Conservation (phyloP, 2,888 invertebrate genomes). For the Agrotis ipsilon region DNA sequence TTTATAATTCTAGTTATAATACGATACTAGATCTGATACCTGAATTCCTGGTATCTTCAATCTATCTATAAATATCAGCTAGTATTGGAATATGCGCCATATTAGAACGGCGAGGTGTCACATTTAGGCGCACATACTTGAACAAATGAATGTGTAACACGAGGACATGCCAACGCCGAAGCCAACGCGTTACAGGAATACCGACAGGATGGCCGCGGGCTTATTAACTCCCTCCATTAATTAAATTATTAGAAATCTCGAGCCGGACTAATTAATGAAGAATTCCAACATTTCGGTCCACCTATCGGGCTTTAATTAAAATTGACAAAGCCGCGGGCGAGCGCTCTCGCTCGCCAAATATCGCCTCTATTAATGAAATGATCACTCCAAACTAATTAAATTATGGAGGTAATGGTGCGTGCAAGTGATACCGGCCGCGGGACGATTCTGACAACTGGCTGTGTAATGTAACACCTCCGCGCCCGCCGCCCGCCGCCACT, state of each 20-base stretch:
- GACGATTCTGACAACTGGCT: slow-evolving; percentile 63
- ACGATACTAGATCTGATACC: slow-evolving; percentile 10
- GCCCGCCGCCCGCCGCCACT: slow-evolving; percentile 30
- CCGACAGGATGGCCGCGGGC: slow-evolving; percentile 79
- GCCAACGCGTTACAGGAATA: slow-evolving; percentile 82
- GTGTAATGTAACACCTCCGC: slow-evolving; percentile 62
- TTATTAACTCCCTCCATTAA: slow-evolving; percentile 89
- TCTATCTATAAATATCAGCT: slow-evolving; percentile 21
- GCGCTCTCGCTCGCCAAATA: slow-evolving; percentile 87
- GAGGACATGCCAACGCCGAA: slow-evolving; percentile 69
- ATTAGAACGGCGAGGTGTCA: slow-evolving; percentile 43
- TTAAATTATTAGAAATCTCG: slow-evolving; percentile 91
- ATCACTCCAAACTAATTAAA: slow-evolving; percentile 91
- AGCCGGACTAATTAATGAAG: slow-evolving; percentile 90
- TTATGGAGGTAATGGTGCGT: slow-evolving; percentile 90
- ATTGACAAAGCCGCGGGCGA: slow-evolving; percentile 89
- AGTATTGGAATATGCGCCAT: slow-evolving; percentile 27
- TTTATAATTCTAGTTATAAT: slow-evolving; percentile 8
- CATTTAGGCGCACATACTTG: slow-evolving; percentile 59
- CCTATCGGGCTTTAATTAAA: slow-evolving; percentile 90
- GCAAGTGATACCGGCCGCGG: slow-evolving; percentile 83
- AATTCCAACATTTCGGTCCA: slow-evolving; percentile 90
- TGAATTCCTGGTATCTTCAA: slow-evolving; percentile 9
- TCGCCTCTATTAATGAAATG: slow-evolving; percentile 90
- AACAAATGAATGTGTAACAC: slow-evolving; percentile 67